Percentiles rank a stretch among this genome's conserved stretches.
Conservation (phyloP, 2,797 vertebrate species). For the Merluccius polli region DNA sequence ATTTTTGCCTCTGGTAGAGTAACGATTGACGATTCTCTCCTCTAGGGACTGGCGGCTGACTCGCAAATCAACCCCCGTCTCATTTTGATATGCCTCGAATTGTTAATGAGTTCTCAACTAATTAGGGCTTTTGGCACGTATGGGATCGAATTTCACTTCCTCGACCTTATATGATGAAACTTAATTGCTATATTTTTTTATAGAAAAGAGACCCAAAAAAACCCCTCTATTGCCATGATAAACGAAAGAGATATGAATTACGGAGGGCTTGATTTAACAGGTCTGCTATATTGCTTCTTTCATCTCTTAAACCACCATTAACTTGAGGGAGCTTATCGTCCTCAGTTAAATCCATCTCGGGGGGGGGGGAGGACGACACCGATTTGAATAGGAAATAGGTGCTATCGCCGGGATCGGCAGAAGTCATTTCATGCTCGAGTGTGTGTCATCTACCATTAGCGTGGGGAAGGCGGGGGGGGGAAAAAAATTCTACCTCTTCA, state of each 20-base stretch:
- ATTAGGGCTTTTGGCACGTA: slow-evolving; percentile 44
- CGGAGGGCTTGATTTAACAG: slow-evolving; percentile 18
- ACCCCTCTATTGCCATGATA: slow-evolving; percentile 6
- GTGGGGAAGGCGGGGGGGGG: slow-evolving; percentile 41
- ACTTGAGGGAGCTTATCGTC: slow-evolving; percentile 47
- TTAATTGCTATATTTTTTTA: slow-evolving; percentile 15
- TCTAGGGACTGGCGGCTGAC: slow-evolving; percentile 33
- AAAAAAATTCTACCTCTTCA: slow-evolving; percentile 42
- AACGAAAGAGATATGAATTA: slow-evolving; percentile 34
- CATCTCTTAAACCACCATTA: slow-evolving; percentile 43
- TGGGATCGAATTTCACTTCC: slow-evolving; percentile 32
- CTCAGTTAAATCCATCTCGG: slow-evolving; percentile 38
- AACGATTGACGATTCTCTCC: slow-evolving; percentile 36
- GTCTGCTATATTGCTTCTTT: slow-evolving; percentile 21
- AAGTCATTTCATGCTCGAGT: slow-evolving; percentile 69
- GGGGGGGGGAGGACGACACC: slow-evolving; percentile 28
- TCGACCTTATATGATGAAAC: slow-evolving; percentile 35
- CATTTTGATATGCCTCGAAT: slow-evolving; percentile 34
- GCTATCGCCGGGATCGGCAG: slow-evolving; percentile 61
- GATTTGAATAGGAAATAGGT: slow-evolving; percentile 60
- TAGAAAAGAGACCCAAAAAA: neutral
- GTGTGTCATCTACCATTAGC: slow-evolving; percentile 65
- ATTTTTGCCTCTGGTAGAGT: slow-evolving; percentile 23
- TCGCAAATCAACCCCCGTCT: slow-evolving; percentile 35
- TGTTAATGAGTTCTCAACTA: slow-evolving; percentile 38